Base-by-base conservation (phyloP, 2,797 vertebrate genomes). In the Brachymystax lenok region DNA sequence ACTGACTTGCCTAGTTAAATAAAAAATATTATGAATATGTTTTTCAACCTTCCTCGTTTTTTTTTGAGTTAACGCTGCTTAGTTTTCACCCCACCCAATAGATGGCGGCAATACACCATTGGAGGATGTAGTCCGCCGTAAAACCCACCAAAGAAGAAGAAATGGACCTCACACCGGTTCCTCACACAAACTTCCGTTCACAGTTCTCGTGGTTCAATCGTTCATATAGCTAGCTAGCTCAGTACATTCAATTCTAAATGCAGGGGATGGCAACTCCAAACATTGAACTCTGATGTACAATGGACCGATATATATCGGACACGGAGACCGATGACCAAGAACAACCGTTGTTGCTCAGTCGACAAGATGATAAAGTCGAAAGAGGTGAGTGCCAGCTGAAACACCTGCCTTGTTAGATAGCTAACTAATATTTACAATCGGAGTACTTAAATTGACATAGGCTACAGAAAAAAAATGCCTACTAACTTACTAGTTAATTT, bases 271-370 rank as follows among this genome's bases (percentile, higher is more conserved):
- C 56, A 19, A 8, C 56, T 61, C n/a, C 7, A 61, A 19, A 21
- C 19, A 5, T 46, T 35, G 27, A 56, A 40, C 24, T 50, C 69
- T 61, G 51, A 50, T 51, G 74, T n/a, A 77, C 14, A 61, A 89
- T 90, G 88, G 84, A 87, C n/a, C 79, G 59, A 5, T 75, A 80
- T 64, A 74, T 35, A 27, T 85, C 87, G 33, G 88, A 88, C 5
- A 79, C 84, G 19, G 87, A 90, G 68, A 82, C 80, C 8, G 88
- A 90, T 54, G 88, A 90, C 46, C 79, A 83, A 70, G 77, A 73
- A 10, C 78, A 84, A 67, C 88, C 88, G 74, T 82, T 90, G 71
- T 79, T 90, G 46, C 74, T 68, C 4, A 74, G 74, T 1, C 75
- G 52, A 69, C 56, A 82, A 3, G 68, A 70, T 30, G 72, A 80